Base-by-base conservation (phyloP, 2,888 invertebrate genomes). In the Emmelina monodactyla region DNA sequence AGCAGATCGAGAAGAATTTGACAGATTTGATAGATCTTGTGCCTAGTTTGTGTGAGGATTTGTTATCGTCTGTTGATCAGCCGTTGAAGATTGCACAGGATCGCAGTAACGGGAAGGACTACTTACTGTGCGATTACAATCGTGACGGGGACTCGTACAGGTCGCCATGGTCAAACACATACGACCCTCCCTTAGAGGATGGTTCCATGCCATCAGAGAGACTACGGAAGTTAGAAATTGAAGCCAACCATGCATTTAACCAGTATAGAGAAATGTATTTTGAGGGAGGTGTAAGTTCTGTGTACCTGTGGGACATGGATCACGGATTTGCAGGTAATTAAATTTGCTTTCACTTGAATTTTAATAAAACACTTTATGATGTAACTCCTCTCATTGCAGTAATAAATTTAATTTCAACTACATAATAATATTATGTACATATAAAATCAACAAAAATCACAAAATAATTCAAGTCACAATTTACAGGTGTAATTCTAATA, bases 201-300 rank as follows among this genome's bases (percentile, higher is more conserved):
- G 99, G 98, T 2, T 94, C 97, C 11, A 91, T 97, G 91, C 99
- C 99, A 10, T 97, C 98, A 11, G 98, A 99, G 58, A 87, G 92
- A 51, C 82, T 99, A 53, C 84, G 99, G 41, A 94, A 94, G 68
- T 75, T 99, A 51, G 99, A 99, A 82, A 86, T 98, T 40, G 98
- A 99, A 62, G 98, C 97, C 1, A 99, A 99, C 75, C 89, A 92
- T 62, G 99, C 98, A 10, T 99, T 99, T 65, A 97, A 98, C 71
- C 95, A 96, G 61, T 99, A 99, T 67, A 88, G 97, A 59, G 98
- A 98, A 72, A 93, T 98, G 91, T 99, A 99, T 69, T 99, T 96
- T 68, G 99, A 99, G 73, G 99, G 99, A 35, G 99, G 99, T 1
- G 97, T 99, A 1, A 98, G 98, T 12, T 98, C 98, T 4, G 99